phyloP scores from a whole-genome alignment of 1,140 invertebrate species.

The Drosophila navojoa region DNA sequence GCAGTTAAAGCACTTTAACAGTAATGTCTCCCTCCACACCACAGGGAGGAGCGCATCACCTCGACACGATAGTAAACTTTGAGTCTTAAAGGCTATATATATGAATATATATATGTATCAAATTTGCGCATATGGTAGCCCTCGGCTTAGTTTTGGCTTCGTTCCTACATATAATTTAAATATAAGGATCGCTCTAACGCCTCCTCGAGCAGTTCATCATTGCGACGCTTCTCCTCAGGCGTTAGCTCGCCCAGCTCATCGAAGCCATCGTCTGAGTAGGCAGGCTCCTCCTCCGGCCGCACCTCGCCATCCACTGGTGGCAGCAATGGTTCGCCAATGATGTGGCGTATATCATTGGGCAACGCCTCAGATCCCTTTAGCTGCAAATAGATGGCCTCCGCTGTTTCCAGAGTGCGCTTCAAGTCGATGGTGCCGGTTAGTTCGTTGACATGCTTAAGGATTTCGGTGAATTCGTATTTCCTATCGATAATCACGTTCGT shows the following conservation, averaged over 20 bases:
- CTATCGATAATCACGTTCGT: slow-evolving; percentile 94
- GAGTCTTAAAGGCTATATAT: slow-evolving; percentile 70
- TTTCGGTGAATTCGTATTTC: slow-evolving; percentile 97
- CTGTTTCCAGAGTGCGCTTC: slow-evolving; percentile 90
- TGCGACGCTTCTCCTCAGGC: slow-evolving; percentile 67
- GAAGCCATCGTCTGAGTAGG: slow-evolving; percentile 75
- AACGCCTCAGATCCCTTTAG: slow-evolving; percentile 88
- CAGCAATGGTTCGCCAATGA: slow-evolving; percentile 87
- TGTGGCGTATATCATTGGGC: slow-evolving; percentile 87
- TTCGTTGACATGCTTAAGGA: slow-evolving; percentile 98
- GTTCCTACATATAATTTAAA: slow-evolving; percentile 53
- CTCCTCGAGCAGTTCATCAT: slow-evolving; percentile 71
- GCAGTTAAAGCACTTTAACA: slow-evolving; percentile 73
- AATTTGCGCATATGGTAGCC: slow-evolving; percentile 63
- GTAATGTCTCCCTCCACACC: neutral
- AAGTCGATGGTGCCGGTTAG: slow-evolving; percentile 93
- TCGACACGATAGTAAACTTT: slow-evolving; percentile 72
- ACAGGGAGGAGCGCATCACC: slow-evolving; percentile 17
- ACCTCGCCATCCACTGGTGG: slow-evolving; percentile 56
- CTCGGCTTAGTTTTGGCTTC: slow-evolving; percentile 49
- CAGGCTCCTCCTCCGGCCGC: slow-evolving; percentile 35
- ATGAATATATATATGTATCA: slow-evolving; percentile 64
- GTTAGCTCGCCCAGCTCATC: slow-evolving; percentile 68
- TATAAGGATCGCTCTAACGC: slow-evolving; percentile 78
- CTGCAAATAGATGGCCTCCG: slow-evolving; percentile 95